Evolutionary conservation across 2,797 vertebrate species (phyloP).

Genomic region (Notolabrus celidotus): DNA sequence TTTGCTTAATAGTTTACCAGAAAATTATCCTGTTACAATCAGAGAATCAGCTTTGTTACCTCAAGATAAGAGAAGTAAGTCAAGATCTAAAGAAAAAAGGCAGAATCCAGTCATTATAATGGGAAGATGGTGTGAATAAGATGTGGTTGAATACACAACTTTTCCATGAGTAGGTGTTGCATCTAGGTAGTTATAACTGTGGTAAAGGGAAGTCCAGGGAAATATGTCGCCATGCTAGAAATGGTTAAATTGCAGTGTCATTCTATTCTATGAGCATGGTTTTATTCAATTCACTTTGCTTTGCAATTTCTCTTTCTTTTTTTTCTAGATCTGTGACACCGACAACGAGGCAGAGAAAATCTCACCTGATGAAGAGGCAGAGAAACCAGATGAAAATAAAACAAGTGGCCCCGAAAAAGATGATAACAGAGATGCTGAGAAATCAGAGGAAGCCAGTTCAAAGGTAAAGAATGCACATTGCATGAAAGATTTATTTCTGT

Average conservation of each 20-base stretch:
- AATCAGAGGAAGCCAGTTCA: slow-evolving; percentile 35
- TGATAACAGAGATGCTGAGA: slow-evolving; percentile 41
- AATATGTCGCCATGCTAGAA: too few species aligned
- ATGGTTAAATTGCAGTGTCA: too few species aligned
- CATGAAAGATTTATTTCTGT: neutral
- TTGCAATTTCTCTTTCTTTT: neutral
- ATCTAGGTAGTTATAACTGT: too few species aligned
- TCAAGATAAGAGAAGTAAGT: too few species aligned
- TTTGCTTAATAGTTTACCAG: too few species aligned
- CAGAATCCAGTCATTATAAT: too few species aligned
- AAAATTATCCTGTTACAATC: too few species aligned
- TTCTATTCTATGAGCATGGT: neutral
- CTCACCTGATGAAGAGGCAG: slow-evolving; percentile 70
- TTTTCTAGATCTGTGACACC: slow-evolving; percentile 83
- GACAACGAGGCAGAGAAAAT: slow-evolving; percentile 76
- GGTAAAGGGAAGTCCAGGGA: too few species aligned
- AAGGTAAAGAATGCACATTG: slow-evolving; percentile 60
- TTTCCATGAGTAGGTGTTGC: neutral
- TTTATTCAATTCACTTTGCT: neutral
- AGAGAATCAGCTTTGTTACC: too few species aligned
- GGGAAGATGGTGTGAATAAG: too few species aligned
- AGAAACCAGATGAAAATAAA: slow-evolving; percentile 52
- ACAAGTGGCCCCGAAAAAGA: slow-evolving; percentile 34
- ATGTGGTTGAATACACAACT: neutral
- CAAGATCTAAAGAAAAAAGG: too few species aligned